phyloP scores from a whole-genome alignment of 92 coral and sea anemone species.

The Epizoanthus rinbou region DNA sequence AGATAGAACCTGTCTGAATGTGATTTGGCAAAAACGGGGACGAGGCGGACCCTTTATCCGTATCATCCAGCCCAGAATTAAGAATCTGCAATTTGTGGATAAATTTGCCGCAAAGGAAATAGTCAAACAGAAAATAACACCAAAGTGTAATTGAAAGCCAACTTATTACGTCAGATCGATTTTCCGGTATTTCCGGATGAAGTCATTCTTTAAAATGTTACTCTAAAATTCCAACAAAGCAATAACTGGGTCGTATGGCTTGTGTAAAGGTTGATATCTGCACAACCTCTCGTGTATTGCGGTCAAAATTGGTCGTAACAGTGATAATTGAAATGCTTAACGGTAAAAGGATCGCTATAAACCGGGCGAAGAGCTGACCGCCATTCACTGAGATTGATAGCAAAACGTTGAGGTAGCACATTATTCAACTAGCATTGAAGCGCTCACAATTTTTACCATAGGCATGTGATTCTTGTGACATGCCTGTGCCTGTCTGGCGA shows the following conservation, averaged over 20 bases:
- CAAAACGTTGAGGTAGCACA: constrained; percentile 18
- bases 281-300: constrained; percentile 11
- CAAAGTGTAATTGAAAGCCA: constrained; percentile 44
- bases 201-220: constrained; percentile 50
- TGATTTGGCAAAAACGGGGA: background rate
- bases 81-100: background rate
- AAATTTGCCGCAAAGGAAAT: constrained; percentile 44
- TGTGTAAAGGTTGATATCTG: background rate
- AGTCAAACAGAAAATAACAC: constrained; percentile 18
- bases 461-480: constrained; percentile 33
- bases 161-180: constrained; percentile 46
- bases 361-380: background rate
- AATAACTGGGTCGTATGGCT: background rate
- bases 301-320: constrained; percentile 22
- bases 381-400: background rate
- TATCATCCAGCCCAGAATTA: background rate
- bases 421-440: background rate
- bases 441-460: constrained; percentile 21
- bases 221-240: constrained; percentile 24
- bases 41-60: background rate
- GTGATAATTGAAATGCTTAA: constrained; percentile 3
- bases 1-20: background rate
- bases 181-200: constrained; percentile 71
- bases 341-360: background rate
- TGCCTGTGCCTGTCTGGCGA: constrained; percentile 41